These are phyloP conservation scores for Megastigmus dorsalis DNA, from an alignment of 2,888 invertebrate species.

Conservation along the genomic window DNA sequence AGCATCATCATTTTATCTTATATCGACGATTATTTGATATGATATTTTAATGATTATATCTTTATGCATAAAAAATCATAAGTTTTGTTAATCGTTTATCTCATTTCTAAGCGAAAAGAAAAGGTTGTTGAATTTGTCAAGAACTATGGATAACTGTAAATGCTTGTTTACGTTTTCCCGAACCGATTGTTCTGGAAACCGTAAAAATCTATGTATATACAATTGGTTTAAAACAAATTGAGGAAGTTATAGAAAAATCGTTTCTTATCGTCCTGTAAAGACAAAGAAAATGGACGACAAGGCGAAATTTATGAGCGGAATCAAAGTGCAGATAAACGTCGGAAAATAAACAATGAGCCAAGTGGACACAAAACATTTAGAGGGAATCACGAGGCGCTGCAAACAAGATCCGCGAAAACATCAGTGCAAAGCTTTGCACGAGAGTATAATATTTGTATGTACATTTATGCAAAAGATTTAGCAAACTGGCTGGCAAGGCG, in stretches of 20 bases:
- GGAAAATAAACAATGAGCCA: neutral
- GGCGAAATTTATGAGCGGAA: neutral
- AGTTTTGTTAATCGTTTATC: too few relatives aligned
- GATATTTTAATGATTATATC: too few relatives aligned
- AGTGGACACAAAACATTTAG: constrained; percentile 6
- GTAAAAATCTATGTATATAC: neutral
- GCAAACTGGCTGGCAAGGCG: neutral
- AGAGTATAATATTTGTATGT: too few relatives aligned
- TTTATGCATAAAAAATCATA: too few relatives aligned
- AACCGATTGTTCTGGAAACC: neutral
- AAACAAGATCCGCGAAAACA: neutral
- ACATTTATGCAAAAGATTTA: neutral
- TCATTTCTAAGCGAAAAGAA: too few relatives aligned
- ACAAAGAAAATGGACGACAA: neutral
- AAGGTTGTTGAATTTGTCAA: neutral
- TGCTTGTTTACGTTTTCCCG: neutral
- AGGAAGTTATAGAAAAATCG: too few relatives aligned
- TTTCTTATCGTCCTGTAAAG: too few relatives aligned
- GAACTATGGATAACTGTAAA: neutral
- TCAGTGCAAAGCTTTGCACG: too few relatives aligned
- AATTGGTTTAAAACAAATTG: neutral
- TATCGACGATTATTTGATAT: too few relatives aligned
- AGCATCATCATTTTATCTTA: too few relatives aligned
- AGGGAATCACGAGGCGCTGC: neutral
- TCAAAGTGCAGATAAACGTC: neutral